Evolutionary conservation across 2,888 invertebrate species (phyloP).

Genomic region (Xanthorhoe designata): DNA sequence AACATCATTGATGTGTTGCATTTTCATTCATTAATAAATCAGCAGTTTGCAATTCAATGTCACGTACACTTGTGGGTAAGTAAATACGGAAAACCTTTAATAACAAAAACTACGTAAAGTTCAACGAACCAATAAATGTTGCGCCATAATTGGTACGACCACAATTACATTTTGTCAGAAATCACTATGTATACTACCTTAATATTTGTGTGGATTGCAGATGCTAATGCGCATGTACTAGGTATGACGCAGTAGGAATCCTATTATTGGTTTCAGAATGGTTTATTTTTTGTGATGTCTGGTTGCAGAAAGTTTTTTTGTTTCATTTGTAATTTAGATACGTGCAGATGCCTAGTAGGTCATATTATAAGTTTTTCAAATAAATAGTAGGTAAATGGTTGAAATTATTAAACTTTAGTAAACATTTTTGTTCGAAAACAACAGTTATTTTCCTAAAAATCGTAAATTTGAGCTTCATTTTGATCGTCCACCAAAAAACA

Average conservation of each 20-base stretch:
- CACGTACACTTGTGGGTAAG: conserved; percentile 25
- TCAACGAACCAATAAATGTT: conserved; percentile 62
- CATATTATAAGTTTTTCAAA: too few relatives aligned
- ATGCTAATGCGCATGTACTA: conserved; percentile 49
- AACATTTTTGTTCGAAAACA: not conserved
- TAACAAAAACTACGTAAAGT: conserved; percentile 49
- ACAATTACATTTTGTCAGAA: conserved; percentile 55
- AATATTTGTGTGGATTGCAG: conserved; percentile 62
- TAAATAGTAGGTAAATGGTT: too few relatives aligned
- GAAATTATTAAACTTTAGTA: conserved; percentile 14
- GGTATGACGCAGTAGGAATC: conserved; percentile 50
- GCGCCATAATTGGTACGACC: conserved; percentile 49
- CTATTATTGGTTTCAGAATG: conserved; percentile 26
- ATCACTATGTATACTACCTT: conserved; percentile 54
- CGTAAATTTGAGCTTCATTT: conserved; percentile 22
- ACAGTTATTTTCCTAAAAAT: not conserved
- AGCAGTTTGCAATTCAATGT: conserved; percentile 28
- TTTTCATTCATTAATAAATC: conserved; percentile 28
- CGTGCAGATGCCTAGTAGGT: too few relatives aligned
- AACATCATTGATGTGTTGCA: conserved; percentile 28
- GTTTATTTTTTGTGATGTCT: conserved; percentile 28
- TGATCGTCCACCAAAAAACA: conserved; percentile 17
- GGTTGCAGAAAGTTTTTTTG: not conserved
- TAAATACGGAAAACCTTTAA: conserved; percentile 30
- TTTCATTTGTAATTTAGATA: not conserved